Conservation (phyloP, 30 jellyfish, hydroid and myxozoan genomes). For the Aurelia sp. region DNA sequence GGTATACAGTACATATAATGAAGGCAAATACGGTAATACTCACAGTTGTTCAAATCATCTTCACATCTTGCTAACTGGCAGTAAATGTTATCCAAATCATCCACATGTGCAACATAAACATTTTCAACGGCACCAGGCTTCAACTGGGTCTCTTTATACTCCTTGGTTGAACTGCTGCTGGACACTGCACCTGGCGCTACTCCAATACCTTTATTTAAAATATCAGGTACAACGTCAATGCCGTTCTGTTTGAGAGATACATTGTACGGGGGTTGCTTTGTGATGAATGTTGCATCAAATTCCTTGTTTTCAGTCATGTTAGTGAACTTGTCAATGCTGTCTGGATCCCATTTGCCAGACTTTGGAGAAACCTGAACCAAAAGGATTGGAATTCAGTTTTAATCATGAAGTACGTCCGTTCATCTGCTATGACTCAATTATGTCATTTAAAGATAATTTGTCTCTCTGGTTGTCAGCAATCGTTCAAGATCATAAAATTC, state of each 20-base stretch:
- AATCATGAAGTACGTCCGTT: too few species aligned
- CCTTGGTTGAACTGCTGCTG: neutral
- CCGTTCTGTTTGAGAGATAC: constrained; percentile 27
- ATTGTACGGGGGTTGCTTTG: constrained; percentile 28
- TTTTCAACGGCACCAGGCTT: constrained; percentile 33
- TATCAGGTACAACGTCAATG: neutral
- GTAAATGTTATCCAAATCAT: constrained; percentile 35
- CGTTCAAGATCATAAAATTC: too few species aligned
- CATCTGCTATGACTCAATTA: too few species aligned
- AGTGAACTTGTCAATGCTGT: neutral
- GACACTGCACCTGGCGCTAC: neutral
- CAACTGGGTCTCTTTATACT: neutral
- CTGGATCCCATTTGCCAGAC: neutral
- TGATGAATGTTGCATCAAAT: constrained; percentile 21
- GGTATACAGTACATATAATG: neutral
- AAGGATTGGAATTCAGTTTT: too few species aligned
- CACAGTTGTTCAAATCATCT: constrained; percentile 28
- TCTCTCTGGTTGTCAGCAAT: too few species aligned
- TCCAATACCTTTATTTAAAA: neutral
- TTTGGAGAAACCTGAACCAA: constrained; percentile 6
- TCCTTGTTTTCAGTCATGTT: constrained; percentile 38
- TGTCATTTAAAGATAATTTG: too few species aligned
- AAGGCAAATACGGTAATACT: neutral
- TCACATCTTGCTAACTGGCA: constrained; percentile 48
- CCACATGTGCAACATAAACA: constrained; percentile 53